Conservation (phyloP, 2,113 vertebrate genomes). For the Catharus bicknelli region DNA sequence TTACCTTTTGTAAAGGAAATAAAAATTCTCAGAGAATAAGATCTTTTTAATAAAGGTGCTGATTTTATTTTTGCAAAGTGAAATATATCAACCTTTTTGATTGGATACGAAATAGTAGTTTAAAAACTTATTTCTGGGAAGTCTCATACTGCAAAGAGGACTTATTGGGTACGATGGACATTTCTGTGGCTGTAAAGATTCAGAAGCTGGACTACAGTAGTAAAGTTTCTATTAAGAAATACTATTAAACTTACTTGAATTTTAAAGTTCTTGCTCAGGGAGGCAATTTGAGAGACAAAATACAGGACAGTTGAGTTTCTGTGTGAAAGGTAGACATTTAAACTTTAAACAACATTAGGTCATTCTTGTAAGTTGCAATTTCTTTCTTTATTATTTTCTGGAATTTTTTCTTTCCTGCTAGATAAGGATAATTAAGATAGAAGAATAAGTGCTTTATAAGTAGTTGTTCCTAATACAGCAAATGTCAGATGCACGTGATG, state of each 20-base stretch:
- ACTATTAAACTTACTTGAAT: not conserved
- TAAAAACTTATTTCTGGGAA: not conserved
- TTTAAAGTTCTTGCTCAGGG: not conserved
- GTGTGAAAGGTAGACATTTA: not conserved
- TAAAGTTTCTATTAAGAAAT: not conserved
- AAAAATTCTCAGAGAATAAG: not conserved
- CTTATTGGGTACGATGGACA: not conserved
- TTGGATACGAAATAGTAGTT: not conserved
- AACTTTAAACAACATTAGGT: not conserved
- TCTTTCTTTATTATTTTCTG: not conserved
- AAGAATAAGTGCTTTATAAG: not conserved
- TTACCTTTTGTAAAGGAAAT: not conserved
- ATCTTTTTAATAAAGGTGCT: not conserved
- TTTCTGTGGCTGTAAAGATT: not conserved
- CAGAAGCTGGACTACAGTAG: not conserved
- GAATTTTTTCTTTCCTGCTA: not conserved
- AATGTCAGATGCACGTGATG: not conserved
- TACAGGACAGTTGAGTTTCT: not conserved
- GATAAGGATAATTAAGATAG: not conserved
- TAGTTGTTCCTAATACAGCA: not conserved
- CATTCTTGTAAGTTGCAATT: not conserved
- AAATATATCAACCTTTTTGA: not conserved
- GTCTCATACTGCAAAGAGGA: not conserved
- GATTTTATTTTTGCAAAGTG: not conserved
- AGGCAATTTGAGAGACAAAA: not conserved